Conservation (phyloP, 2,797 vertebrate genomes). For the Acanthurus lineatus region DNA sequence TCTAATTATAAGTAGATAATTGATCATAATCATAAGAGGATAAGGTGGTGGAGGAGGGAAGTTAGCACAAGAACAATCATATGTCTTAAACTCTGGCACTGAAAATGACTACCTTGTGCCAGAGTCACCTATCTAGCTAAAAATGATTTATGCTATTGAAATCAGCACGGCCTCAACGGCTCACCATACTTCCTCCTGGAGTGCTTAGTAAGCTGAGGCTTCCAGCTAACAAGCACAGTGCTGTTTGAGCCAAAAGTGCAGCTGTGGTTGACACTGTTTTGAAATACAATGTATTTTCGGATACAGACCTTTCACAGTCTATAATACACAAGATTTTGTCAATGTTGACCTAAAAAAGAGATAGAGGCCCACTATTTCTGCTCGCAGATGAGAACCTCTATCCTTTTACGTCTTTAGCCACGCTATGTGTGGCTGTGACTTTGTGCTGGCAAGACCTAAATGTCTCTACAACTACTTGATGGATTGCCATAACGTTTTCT, state of each 20-base stretch:
- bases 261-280: constrained; percentile 39
- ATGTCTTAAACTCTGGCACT: constrained; percentile 64
- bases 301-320: constrained; percentile 12
- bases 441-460: neutral
- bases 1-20: constrained; percentile 83
- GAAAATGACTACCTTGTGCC: constrained; percentile 72
- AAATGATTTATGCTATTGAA: constrained; percentile 66
- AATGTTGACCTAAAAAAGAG: neutral
- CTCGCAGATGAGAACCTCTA: neutral
- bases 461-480: neutral
- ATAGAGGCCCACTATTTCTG: neutral
- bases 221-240: constrained; percentile 28
- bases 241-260: constrained; percentile 40
- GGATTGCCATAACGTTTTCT: neutral
- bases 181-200: constrained; percentile 37
- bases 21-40: constrained; percentile 81
- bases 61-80: constrained; percentile 76
- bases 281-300: constrained; percentile 34
- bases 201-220: constrained; percentile 46
- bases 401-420: neutral
- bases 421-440: neutral
- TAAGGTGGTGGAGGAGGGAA: constrained; percentile 73
- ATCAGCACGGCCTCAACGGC: constrained; percentile 33
- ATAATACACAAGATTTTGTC: constrained; percentile 11
- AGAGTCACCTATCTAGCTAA: constrained; percentile 63